Base-by-base conservation (phyloP, 2,888 invertebrate species). In the Dryomyza anilis region DNA sequence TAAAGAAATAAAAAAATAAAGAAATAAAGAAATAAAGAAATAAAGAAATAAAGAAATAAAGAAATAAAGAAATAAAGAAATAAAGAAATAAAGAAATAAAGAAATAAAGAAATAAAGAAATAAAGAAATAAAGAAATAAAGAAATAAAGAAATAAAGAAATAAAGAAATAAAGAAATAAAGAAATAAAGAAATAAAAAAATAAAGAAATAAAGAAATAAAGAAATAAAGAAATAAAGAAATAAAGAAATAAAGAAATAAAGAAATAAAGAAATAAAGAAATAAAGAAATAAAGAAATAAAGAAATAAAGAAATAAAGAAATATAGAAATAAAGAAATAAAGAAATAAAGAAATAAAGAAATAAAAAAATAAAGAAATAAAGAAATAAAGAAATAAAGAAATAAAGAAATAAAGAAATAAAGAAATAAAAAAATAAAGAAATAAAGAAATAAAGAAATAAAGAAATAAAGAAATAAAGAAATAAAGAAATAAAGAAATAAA, bases 291-390 rank as follows among this genome's bases (percentile, higher is more conserved):
- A 56, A 30, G 21, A 33, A 7, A 12, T 7, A 59, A 29, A 30
- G 19, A 58, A 58, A 58, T 45, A 46, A 33, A 55, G 27, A 29
- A 55, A 14, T 29, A 39, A 57, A 25, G 36, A 50, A 67, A 60
- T 59, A 33, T 33, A 8, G 7, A 33, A 33, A 33, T 8, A 8
- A 59, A 65, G 60, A 56, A 59, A 65, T 62, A 67, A 65, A 65
- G 52, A 66, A 36, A 36, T 33, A 50, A 62, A 66, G 61, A 58
- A 58, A 62, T 46, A 50, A 66, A 61, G 60, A 68, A 66, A 64
- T 61, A 25, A 60, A 36, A 64, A 58, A 57, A 57, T 48, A 3
- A 21, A 48, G 12, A 21, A 27, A n/a, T 27, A 12, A n/a, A 27
- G 27, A 27, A 10, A 10, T 21, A 7, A 23, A 33, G n/a, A n/a